Conservation (phyloP, 2,113 vertebrate species). For the Excalfactoria chinensis region DNA sequence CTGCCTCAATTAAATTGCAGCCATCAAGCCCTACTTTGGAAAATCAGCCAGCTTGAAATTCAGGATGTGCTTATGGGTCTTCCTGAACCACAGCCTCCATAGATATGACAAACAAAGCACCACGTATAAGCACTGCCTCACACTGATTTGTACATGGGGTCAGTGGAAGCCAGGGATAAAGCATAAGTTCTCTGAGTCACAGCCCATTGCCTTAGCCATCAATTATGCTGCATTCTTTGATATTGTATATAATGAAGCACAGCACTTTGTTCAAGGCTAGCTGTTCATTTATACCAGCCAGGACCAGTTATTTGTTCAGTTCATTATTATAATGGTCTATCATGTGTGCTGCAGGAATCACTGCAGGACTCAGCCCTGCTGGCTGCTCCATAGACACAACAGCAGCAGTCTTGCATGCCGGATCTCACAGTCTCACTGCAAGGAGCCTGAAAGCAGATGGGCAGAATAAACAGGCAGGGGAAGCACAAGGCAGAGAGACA, state of each 20-base stretch:
- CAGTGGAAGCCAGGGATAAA: neutral
- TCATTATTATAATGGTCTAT: neutral
- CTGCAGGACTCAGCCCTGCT: neutral
- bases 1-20: neutral
- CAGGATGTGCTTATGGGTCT: neutral
- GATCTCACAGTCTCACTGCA: too few relatives aligned
- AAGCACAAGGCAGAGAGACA: neutral
- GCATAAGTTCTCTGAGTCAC: accelerated
- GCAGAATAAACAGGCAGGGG: neutral
- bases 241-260: accelerated
- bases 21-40: neutral
- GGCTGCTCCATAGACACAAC: neutral
- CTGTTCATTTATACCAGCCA: neutral
- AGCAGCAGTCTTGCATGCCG: neutral
- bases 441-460: neutral
- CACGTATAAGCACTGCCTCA: neutral
- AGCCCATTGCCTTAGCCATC: neutral
- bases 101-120: neutral
- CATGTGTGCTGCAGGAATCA: neutral
- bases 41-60: neutral
- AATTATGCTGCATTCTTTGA: neutral
- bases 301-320: neutral
- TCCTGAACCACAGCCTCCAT: neutral
- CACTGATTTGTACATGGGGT: too few relatives aligned
- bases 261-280: neutral